Evolutionary conservation across 2,888 invertebrate species (phyloP).

Genomic region (Automeris io): DNA sequence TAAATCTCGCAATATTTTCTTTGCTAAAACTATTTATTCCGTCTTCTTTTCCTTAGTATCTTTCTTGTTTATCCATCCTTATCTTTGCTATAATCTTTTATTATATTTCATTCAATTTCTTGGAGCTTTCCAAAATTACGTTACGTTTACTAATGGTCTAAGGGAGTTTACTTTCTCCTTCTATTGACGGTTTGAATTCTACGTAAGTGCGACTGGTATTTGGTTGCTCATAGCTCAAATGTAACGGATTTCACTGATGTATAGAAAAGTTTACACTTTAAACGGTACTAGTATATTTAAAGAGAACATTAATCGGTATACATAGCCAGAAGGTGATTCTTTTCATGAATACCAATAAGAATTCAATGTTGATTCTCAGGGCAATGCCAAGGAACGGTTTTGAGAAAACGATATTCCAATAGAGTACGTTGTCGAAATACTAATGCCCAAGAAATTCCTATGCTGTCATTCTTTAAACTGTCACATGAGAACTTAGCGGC

Average conservation of each 20-base stretch:
- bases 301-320: constrained; percentile 45
- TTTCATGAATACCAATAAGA: constrained; percentile 53
- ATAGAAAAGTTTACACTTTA: constrained; percentile 26
- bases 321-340: constrained; percentile 31
- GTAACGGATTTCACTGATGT: constrained; percentile 29
- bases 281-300: constrained; percentile 34
- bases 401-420: constrained; percentile 71
- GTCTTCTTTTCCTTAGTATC: no score
- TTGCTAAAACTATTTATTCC: no score
- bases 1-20: no score
- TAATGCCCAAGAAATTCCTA: constrained; percentile 58
- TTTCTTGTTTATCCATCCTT: no score
- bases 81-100: no score
- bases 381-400: constrained; percentile 66
- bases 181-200: constrained; percentile 26
- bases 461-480: constrained; percentile 52
- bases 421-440: constrained; percentile 49
- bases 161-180: constrained; percentile 29
- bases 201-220: constrained; percentile 9
- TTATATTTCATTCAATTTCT: background rate
- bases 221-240: constrained; percentile 21
- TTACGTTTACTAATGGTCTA: constrained; percentile 13
- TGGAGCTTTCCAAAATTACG: constrained; percentile 12
- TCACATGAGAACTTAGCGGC: constrained; percentile 51
- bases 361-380: constrained; percentile 52